These are phyloP conservation scores for Luscinia luscinia DNA, from an alignment of 2,797 vertebrate genomes.

Conservation along the genomic window DNA sequence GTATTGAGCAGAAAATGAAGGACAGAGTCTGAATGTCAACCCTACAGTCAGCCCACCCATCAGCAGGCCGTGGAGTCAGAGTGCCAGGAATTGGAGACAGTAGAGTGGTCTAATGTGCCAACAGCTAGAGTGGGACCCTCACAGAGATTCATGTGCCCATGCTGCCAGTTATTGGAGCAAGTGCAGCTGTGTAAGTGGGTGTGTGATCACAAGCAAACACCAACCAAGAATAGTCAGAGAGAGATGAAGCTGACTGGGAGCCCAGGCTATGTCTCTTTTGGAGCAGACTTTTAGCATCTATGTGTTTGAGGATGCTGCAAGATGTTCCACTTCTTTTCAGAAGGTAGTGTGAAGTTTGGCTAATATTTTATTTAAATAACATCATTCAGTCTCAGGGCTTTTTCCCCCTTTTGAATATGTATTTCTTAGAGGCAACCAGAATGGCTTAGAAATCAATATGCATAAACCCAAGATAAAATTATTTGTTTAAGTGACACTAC, in stretches of 20 bases:
- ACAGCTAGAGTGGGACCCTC: background rate
- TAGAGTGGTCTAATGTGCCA: background rate
- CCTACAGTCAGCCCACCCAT: background rate
- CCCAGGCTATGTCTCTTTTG: background rate
- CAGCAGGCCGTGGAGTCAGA: background rate
- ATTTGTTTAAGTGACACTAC: background rate
- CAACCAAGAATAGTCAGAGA: background rate
- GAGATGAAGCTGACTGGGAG: background rate
- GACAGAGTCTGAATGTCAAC: background rate
- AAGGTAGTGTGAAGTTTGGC: background rate
- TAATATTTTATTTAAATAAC: background rate
- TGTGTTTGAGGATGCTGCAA: background rate
- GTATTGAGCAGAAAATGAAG: background rate
- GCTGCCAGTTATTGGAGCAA: background rate
- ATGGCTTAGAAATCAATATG: background rate
- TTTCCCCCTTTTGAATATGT: background rate
- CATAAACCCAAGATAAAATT: background rate
- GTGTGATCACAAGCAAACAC: background rate
- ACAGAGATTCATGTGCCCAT: accelerated
- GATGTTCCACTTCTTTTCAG: background rate
- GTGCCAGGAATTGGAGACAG: no score
- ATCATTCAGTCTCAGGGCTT: accelerated
- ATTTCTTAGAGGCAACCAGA: background rate
- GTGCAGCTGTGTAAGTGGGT: no score
- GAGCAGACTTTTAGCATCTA: background rate